Evolutionary conservation across 2,888 invertebrate species (phyloP).

Genomic region (Alentia gelatinosa): DNA sequence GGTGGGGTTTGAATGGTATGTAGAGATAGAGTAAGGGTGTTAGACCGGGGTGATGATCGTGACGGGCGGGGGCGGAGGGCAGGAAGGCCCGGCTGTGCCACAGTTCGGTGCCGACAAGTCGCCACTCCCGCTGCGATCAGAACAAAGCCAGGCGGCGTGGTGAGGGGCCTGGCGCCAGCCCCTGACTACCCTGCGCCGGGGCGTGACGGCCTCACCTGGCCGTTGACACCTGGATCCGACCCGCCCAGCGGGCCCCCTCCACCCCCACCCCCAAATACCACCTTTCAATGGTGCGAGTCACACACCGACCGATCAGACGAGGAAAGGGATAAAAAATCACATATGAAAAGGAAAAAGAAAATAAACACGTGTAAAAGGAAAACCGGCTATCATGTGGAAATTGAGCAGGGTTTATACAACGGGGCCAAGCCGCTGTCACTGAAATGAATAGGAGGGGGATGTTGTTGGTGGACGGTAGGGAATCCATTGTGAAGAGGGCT

Average conservation of each 20-base stretch:
- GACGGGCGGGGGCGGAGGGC: neutral
- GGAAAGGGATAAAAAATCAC: too few relatives aligned
- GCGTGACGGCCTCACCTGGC: slow-evolving; percentile 30
- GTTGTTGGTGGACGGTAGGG: neutral
- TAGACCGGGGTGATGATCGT: too few relatives aligned
- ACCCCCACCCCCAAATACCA: too few relatives aligned
- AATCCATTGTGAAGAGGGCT: neutral
- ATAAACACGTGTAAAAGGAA: neutral
- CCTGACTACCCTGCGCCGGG: neutral
- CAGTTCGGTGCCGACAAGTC: neutral
- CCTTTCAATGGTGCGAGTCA: too few relatives aligned
- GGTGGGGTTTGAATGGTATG: neutral
- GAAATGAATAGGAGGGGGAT: neutral
- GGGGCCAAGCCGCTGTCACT: neutral
- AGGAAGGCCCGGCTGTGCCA: too few relatives aligned
- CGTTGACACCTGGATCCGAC: neutral
- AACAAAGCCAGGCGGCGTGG: slow-evolving; percentile 28
- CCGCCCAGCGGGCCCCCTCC: too few relatives aligned
- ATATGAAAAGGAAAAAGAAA: neutral
- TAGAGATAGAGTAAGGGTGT: too few relatives aligned
- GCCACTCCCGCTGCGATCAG: neutral
- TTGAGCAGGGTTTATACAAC: neutral
- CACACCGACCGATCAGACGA: too few relatives aligned
- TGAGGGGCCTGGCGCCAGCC: slow-evolving; percentile 32
- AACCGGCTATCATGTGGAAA: too few relatives aligned